Evolutionary conservation across 2,888 invertebrate species (phyloP).

Genomic region (Folsomia candida): DNA sequence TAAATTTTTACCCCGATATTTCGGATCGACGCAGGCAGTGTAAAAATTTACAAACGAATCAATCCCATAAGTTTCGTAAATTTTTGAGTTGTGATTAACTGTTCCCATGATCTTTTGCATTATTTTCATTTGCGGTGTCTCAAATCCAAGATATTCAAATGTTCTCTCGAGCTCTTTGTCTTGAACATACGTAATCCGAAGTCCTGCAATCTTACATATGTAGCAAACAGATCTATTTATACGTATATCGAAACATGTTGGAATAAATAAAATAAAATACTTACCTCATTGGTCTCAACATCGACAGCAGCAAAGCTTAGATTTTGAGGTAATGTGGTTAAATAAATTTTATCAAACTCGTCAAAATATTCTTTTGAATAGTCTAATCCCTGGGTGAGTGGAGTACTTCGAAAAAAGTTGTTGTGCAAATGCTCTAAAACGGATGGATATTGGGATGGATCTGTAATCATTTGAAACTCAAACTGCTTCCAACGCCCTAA

Average conservation of each 20-base stretch:
- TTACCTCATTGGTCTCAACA: conserved; percentile 10
- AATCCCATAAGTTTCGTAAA: conserved; percentile 7
- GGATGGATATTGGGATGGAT: not conserved
- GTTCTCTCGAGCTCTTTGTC: not conserved
- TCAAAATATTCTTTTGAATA: conserved; percentile 4
- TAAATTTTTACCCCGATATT: not conserved
- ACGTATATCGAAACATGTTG: not conserved
- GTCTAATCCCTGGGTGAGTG: not conserved
- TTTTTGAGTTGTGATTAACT: not conserved
- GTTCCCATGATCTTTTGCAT: conserved; percentile 14
- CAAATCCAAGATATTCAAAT: conserved; percentile 2
- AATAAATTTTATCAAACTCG: conserved; percentile 19
- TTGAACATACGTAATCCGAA: not conserved
- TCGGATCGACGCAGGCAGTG: conserved; percentile 11
- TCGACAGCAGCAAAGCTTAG: conserved; percentile 16
- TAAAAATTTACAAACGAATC: conserved; percentile 7
- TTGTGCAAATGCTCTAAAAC: conserved; percentile 13
- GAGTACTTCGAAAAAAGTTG: conserved; percentile 12
- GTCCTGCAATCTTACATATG: conserved; percentile 5
- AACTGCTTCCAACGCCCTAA: conserved; percentile 12
- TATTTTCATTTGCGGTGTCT: conserved; percentile 17
- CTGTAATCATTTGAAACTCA: conserved; percentile 11
- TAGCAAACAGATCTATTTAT: not conserved
- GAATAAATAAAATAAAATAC: not conserved
- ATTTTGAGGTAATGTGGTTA: conserved; percentile 12